These are phyloP conservation scores for Quadroppia sp. DNA, from an alignment of 2,888 invertebrate species.

Conservation along the genomic window DNA sequence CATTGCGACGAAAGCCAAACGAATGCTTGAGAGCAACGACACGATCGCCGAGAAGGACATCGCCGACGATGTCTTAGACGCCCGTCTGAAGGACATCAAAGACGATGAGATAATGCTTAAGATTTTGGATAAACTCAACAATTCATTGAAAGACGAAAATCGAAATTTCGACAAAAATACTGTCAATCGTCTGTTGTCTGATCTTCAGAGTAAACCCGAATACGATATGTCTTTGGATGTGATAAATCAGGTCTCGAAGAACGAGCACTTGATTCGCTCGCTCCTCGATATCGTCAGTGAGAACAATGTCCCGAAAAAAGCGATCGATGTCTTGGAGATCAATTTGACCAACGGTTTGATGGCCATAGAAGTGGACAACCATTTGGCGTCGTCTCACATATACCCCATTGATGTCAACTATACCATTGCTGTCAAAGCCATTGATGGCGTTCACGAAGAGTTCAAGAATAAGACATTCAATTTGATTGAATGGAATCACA, in stretches of 20 bases:
- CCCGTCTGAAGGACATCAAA: constrained; percentile 45
- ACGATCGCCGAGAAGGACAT: too few relatives aligned
- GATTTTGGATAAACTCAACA: too few relatives aligned
- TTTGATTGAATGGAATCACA: constrained; percentile 61
- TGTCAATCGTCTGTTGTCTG: too few relatives aligned
- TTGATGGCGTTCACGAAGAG: constrained; percentile 50
- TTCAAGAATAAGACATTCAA: constrained; percentile 57
- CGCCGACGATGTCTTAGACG: too few relatives aligned
- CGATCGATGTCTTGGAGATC: constrained; percentile 69
- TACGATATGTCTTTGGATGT: constrained; percentile 21
- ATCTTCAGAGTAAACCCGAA: constrained; percentile 74
- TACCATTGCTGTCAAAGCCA: constrained; percentile 58
- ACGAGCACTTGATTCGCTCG: constrained; percentile 49
- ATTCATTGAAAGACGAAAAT: too few relatives aligned
- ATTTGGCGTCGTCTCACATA: constrained; percentile 40
- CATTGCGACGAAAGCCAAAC: too few relatives aligned
- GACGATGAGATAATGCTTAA: constrained; percentile 60
- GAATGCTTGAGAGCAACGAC: constrained; percentile 30
- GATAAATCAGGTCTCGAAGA: constrained; percentile 42
- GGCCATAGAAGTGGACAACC: constrained; percentile 9
- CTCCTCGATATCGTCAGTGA: constrained; percentile 69
- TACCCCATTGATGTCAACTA: constrained; percentile 58
- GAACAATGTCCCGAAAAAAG: constrained; percentile 64
- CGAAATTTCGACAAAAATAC: too few relatives aligned
- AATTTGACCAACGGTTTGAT: constrained; percentile 48